A percentile compares a stretch with the other conserved stretches of the same genome.
phyloP scores from a whole-genome alignment of 2,888 invertebrate species.

The Bugulina stolonifera region DNA sequence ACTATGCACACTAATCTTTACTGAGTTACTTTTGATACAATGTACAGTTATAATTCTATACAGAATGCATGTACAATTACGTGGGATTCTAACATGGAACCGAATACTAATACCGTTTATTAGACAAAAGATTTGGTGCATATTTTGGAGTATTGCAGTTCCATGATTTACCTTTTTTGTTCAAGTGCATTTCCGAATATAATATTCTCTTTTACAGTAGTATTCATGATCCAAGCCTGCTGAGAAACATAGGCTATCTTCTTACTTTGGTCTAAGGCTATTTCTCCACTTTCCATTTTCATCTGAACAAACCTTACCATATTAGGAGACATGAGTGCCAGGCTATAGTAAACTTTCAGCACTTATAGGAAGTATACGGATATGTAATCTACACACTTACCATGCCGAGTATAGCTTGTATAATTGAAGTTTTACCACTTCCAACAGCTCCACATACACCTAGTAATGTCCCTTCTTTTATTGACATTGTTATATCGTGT shows the following conservation, averaged over 20 bases:
- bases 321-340: neutral
- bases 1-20: too few relatives aligned
- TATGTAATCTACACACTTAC: neutral
- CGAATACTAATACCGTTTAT: too few relatives aligned
- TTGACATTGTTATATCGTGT: neutral
- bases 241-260: slow-evolving; percentile 20
- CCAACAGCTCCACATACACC: slow-evolving; percentile 29
- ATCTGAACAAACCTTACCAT: neutral
- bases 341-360: neutral
- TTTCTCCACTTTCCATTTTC: neutral
- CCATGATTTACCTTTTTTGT: neutral
- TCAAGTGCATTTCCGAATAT: slow-evolving; percentile 8
- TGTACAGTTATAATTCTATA: too few relatives aligned
- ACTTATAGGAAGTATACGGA: neutral
- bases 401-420: slow-evolving; percentile 30
- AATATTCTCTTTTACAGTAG: slow-evolving; percentile 21
- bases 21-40: too few relatives aligned
- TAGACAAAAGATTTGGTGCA: too few relatives aligned
- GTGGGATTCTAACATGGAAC: too few relatives aligned
- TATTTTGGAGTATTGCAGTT: too few relatives aligned
- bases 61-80: too few relatives aligned
- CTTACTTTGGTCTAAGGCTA: neutral
- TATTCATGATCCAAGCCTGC: slow-evolving; percentile 68
- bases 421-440: slow-evolving; percentile 30
- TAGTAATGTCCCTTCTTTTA: neutral